These are phyloP conservation scores for Heliornis fulica DNA, from an alignment of 2,113 vertebrate species.

Conservation along the genomic window DNA sequence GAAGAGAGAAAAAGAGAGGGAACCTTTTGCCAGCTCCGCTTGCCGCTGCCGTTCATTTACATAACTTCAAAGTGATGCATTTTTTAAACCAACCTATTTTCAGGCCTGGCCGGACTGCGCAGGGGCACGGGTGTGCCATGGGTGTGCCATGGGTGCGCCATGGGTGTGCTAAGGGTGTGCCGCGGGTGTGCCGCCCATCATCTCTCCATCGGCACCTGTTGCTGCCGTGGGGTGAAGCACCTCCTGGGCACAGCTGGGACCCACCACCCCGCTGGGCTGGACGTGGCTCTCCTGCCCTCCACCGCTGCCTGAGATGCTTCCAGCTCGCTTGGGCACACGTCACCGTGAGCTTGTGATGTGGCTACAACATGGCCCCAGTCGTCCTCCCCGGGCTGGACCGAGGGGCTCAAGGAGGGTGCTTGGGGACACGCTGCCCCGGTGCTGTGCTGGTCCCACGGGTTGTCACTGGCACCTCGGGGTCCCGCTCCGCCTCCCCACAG, in stretches of 20 bases:
- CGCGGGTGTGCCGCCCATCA: neutral
- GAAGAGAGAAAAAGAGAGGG: neutral
- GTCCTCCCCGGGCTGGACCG: neutral
- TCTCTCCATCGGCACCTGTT: neutral
- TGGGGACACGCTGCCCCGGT: rapidly evolving
- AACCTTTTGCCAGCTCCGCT: conserved; percentile 52
- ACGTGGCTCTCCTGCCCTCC: rapidly evolving
- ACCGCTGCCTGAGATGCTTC: neutral
- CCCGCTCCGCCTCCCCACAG: neutral
- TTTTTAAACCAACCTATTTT: conserved; percentile 56
- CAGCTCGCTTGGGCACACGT: rapidly evolving
- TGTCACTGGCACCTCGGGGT: neutral
- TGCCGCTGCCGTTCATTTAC: conserved; percentile 36
- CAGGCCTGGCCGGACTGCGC: neutral
- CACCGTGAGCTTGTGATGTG: rapidly evolving
- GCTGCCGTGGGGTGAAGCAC: neutral
- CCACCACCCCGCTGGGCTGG: neutral
- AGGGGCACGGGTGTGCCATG: too few relatives aligned
- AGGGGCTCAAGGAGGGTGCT: neutral
- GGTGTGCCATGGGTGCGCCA: too few relatives aligned
- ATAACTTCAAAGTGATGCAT: conserved; percentile 55
- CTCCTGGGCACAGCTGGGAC: neutral
- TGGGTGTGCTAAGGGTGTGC: too few relatives aligned
- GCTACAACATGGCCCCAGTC: neutral
- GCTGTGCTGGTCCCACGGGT: neutral